A percentile compares a stretch with the other conserved stretches of the same genome.
These are phyloP conservation scores for Drosophila demipolita DNA, from an alignment of 2,888 invertebrate species.

Conservation along the genomic window DNA sequence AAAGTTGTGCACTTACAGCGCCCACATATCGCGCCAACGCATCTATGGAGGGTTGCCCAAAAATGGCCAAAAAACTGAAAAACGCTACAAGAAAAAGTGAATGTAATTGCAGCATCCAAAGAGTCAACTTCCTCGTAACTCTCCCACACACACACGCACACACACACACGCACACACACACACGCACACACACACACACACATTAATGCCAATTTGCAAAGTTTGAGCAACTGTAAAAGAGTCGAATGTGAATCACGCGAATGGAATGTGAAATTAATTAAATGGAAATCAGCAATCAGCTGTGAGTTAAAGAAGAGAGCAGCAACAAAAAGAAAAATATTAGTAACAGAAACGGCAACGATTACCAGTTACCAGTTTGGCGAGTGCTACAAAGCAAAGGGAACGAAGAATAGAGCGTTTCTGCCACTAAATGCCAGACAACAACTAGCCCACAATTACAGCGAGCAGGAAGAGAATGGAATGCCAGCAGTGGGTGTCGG, in stretches of 20 bases:
- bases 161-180: not conserved
- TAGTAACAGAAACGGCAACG: conserved; percentile 20
- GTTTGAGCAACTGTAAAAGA: conserved; percentile 6
- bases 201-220: conserved; percentile 18
- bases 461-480: not conserved
- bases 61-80: conserved; percentile 8
- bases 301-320: conserved; percentile 26
- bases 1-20: not conserved
- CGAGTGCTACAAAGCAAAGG: conserved; percentile 5
- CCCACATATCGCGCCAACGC: conserved; percentile 16
- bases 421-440: conserved; percentile 29
- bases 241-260: conserved; percentile 54
- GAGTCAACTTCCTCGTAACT: conserved; percentile 14
- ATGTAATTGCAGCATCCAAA: conserved; percentile 14
- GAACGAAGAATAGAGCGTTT: conserved; percentile 10
- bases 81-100: conserved; percentile 5
- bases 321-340: not conserved
- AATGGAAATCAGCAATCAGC: conserved; percentile 72
- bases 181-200: too few species aligned
- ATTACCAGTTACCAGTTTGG: conserved; percentile 24
- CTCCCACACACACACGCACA: conserved; percentile 1
- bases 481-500: not conserved
- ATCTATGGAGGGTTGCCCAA: conserved; percentile 4
- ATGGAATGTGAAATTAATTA: conserved; percentile 67
- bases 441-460: not conserved